A percentile compares a stretch with the other conserved stretches of the same genome.
These are phyloP conservation scores for Motacilla tschutschensis DNA, from an alignment of 2,113 vertebrate genomes.

Conservation along the genomic window DNA sequence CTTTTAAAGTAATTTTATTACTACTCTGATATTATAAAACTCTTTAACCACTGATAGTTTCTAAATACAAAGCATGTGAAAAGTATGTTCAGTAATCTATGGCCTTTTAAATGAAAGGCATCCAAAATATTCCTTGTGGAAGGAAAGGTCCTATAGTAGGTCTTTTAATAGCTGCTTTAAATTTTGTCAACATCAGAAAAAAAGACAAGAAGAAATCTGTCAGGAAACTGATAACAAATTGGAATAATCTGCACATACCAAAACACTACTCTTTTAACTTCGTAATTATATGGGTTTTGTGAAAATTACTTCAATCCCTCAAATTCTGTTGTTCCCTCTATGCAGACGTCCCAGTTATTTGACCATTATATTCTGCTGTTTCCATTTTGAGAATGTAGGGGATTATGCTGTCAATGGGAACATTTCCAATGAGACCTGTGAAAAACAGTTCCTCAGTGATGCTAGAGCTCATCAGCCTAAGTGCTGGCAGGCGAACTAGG, in stretches of 20 bases:
- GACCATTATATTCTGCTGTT: conserved; percentile 95
- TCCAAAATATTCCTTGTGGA: conserved; percentile 62
- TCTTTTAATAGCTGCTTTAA: conserved; percentile 45
- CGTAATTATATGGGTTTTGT: neutral
- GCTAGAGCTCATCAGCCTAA: conserved; percentile 94
- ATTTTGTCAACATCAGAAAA: conserved; percentile 7
- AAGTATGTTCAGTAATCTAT: conserved; percentile 65
- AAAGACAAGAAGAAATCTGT: conserved; percentile 36
- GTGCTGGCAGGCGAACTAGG: conserved; percentile 91
- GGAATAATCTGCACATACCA: conserved; percentile 50
- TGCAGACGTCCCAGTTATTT: conserved; percentile 83
- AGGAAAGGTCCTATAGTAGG: conserved; percentile 54
- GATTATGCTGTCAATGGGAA: conserved; percentile 98
- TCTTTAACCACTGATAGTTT: conserved; percentile 67
- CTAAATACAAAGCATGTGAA: conserved; percentile 72
- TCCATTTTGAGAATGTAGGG: conserved; percentile 99
- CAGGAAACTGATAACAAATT: conserved; percentile 18
- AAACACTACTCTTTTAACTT: conserved; percentile 31
- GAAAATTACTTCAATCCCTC: conserved; percentile 17
- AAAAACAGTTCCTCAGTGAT: conserved; percentile 99
- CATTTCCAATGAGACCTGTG: conserved; percentile 95
- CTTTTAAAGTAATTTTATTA: conserved; percentile 68
- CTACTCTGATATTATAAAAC: conserved; percentile 72
- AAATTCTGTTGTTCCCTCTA: conserved; percentile 50
- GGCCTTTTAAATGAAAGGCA: conserved; percentile 72